Evolutionary conservation across 1,140 invertebrate genomes (phyloP), one percentile per base, ranked within the genome.

Genomic region (Pseudobourletiella spinata): DNA sequence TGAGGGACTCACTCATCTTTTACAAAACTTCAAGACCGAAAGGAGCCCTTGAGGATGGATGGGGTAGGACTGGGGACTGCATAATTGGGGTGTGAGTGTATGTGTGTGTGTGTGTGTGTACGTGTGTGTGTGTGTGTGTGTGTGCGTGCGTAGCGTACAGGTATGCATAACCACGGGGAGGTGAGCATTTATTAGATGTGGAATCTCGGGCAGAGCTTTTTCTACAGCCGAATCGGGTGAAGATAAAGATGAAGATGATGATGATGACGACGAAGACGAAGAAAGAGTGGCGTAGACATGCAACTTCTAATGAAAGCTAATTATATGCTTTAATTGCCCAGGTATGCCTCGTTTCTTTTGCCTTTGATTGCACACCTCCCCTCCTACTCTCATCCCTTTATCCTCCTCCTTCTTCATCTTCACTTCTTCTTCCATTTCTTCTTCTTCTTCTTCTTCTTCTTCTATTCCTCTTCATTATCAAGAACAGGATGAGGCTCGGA

Each of bases 301-400:
- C 46, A 61, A 63, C 55, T 54, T 61, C 64, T 65, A 65, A 66
- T 66, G 64, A 66, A 63, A 66, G 56, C 57, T 66, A 66, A 66
- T 66, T 66, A 66, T 66, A 66, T 66, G 60, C 56, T 66, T 66
- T 66, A 66, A 66, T 66, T 66, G 64, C 64, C 48, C 39, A 66
- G 59, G 64, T 65, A 65, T 65, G 64, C 59, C 29, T 56, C 54
- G 50, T 59, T 54, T 58, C 55, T 58, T 58, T 57, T 63, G 46
- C 46, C 26, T 63, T 63, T 63, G 61, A 63, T 63, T 63, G 61
- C 56, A 63, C 61, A 57, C 56, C 61, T 58, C 48, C 32, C 35
- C 39, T 44, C 56, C 32, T 57, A 29, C 30, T 56, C 42, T 62
- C 57, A 42, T 61, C 15, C 18, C 18, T 48, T 48, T 48, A 48